These are phyloP conservation scores for Ecliptopera silaceata DNA, from an alignment of 2,888 invertebrate genomes.

Conservation along the genomic window DNA sequence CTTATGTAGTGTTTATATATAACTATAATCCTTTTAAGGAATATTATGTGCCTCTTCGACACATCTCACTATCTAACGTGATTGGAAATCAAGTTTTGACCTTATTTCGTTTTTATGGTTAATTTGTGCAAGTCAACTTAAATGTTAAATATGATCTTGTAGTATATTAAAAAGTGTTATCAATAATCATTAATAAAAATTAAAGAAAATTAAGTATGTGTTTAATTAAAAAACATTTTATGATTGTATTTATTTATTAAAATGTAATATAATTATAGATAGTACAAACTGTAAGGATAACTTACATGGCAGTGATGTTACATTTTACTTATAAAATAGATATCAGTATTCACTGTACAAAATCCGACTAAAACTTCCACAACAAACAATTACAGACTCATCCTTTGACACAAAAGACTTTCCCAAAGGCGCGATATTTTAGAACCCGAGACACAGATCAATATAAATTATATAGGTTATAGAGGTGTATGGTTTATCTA, in stretches of 20 bases:
- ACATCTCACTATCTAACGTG: too few species aligned
- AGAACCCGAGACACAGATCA: not conserved
- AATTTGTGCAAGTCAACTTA: conserved; percentile 2
- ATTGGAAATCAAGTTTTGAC: too few species aligned
- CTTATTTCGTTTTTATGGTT: too few species aligned
- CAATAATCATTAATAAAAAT: conserved; percentile 46
- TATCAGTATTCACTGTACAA: conserved; percentile 68
- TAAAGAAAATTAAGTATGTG: conserved; percentile 20
- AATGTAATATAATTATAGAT: conserved; percentile 77
- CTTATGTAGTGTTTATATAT: too few species aligned
- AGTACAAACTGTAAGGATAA: conserved; percentile 80
- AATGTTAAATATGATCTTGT: conserved; percentile 41
- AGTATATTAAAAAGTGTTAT: conserved; percentile 45
- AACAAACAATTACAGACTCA: conserved; percentile 37
- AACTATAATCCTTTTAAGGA: too few species aligned
- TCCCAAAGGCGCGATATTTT: not conserved
- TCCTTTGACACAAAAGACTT: conserved; percentile 48
- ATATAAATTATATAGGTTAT: not conserved
- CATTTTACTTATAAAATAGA: conserved; percentile 63
- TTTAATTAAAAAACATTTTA: conserved; percentile 18
- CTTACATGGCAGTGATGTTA: conserved; percentile 82
- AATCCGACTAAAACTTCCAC: conserved; percentile 55
- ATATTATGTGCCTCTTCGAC: too few species aligned
- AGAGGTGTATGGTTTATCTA: too few species aligned
- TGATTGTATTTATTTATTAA: conserved; percentile 68